Percentiles rank a stretch among this genome's conserved stretches.
phyloP scores from a whole-genome alignment of 2,797 vertebrate genomes.

The Manis pentadactyla region DNA sequence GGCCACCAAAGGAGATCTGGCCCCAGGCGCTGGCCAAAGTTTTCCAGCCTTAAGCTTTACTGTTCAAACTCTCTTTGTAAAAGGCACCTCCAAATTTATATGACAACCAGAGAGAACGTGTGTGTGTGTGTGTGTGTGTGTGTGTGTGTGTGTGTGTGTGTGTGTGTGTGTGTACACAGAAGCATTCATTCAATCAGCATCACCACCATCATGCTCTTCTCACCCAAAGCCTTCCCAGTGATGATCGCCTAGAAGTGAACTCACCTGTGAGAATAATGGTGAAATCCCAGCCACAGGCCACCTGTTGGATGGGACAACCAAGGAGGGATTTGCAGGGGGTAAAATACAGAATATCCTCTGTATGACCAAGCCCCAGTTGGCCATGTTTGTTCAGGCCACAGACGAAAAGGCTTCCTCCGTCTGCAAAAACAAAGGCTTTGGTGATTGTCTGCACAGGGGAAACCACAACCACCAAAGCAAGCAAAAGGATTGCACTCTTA shows the following conservation, averaged over 20 bases:
- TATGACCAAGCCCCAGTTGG: conserved; percentile 93
- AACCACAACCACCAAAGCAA: background rate
- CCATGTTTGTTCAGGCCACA: conserved; percentile 95
- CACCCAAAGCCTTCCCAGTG: background rate
- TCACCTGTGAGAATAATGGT: conserved; percentile 93
- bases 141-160: background rate
- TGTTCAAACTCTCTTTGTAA: conserved; percentile 29
- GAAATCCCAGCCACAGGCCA: conserved; percentile 97
- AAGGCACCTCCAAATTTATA: background rate
- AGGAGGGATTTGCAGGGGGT: conserved; percentile 87
- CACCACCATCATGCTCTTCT: background rate
- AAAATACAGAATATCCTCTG: conserved; percentile 87
- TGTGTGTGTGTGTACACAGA: background rate
- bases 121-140: background rate
- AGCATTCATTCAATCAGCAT: background rate
- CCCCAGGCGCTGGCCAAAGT: background rate
- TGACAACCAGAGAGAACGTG: background rate
- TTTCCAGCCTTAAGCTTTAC: background rate
- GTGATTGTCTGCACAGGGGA: background rate
- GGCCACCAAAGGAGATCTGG: background rate
- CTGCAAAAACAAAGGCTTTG: conserved; percentile 82
- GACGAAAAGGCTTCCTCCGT: conserved; percentile 90
- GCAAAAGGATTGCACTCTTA: background rate
- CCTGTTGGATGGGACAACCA: conserved; percentile 86
- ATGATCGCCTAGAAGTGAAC: conserved; percentile 40